Percentiles rank a stretch among this genome's conserved stretches.
Evolutionary conservation across 2,888 invertebrate genomes (phyloP).

Genomic region (Diplolepis rosae): DNA sequence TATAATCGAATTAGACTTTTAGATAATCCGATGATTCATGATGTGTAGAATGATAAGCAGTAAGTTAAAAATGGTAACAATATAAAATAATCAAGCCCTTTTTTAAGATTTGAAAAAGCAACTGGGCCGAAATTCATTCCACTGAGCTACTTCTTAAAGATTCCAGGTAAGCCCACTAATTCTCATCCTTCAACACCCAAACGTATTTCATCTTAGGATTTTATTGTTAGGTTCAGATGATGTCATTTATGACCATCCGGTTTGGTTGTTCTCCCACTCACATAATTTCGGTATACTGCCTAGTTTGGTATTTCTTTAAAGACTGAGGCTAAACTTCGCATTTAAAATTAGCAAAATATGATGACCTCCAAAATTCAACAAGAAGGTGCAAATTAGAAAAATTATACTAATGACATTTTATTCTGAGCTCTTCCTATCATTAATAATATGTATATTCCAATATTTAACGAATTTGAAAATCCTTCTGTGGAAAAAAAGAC

Average conservation of each 20-base stretch:
- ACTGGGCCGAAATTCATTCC: not conserved
- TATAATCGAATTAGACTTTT: not conserved
- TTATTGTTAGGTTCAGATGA: slow-evolving; percentile 15
- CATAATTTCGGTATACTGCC: not conserved
- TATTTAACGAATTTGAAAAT: too few species aligned
- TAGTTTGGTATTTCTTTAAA: too few species aligned
- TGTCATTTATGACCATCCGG: slow-evolving; percentile 30
- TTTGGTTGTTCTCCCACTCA: not conserved
- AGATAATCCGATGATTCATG: slow-evolving; percentile 14
- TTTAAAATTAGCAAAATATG: too few species aligned
- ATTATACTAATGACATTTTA: too few species aligned
- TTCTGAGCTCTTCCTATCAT: too few species aligned
- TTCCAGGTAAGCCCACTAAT: slow-evolving; percentile 29
- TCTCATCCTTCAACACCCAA: slow-evolving; percentile 7
- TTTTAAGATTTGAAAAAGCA: not conserved
- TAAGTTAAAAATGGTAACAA: not conserved
- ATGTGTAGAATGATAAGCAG: not conserved
- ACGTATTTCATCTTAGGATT: slow-evolving; percentile 28
- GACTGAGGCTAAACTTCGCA: too few species aligned
- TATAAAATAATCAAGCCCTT: not conserved
- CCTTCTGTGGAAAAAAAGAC: too few species aligned
- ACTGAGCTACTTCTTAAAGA: not conserved
- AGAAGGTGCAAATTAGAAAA: too few species aligned
- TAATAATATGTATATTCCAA: too few species aligned
- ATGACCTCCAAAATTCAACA: too few species aligned